Base-by-base conservation (phyloP, 2,113 vertebrate species). In the Pipa parva region DNA sequence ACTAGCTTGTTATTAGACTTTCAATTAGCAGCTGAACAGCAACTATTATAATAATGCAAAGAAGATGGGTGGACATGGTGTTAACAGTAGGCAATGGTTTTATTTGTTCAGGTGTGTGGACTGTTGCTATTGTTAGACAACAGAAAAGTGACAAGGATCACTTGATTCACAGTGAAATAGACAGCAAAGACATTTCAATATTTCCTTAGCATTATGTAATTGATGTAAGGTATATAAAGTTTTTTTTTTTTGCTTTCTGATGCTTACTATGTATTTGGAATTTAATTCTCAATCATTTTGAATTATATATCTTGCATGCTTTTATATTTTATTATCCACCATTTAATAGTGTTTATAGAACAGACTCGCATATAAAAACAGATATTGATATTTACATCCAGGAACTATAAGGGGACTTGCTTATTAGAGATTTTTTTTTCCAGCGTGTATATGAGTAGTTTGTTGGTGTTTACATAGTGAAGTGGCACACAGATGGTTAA, bases 21-120 rank as follows among this genome's bases (percentile, higher is more conserved):
- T 74, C 69, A 63, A 71, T 76, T 78, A 78, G 61, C 85, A 85
- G 74, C 81, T 86, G 78, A 81, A 81, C 80, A 80, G 77, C 22
- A 73, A 64, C 77, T 74, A 80, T 83, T 82, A 80, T 84, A 81
- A 80, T 80, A 80, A 80, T 85, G 81, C 78, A 76, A 81, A 82
- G 79, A 78, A 81, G 79, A 84, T 76, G 80, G 73, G 77, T 80
- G 75, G 78, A 74, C 60, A 51, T 74, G 75, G 79, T 79, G 79
- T 75, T 82, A 85, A 74, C 71, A 81, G 74, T 71, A 83, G 79
- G 71, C 72, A 83, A 81, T 78, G 77, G 74, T 74, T 78, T 77
- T 87, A 85, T 87, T 88, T 87, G 79, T 88, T 90, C 91, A 93
- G 91, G 88, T 91, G 90, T 88, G 85, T 84, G 81, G 77, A 80